Conservation (phyloP, 2,888 invertebrate species). For the Augiades crinisus region DNA sequence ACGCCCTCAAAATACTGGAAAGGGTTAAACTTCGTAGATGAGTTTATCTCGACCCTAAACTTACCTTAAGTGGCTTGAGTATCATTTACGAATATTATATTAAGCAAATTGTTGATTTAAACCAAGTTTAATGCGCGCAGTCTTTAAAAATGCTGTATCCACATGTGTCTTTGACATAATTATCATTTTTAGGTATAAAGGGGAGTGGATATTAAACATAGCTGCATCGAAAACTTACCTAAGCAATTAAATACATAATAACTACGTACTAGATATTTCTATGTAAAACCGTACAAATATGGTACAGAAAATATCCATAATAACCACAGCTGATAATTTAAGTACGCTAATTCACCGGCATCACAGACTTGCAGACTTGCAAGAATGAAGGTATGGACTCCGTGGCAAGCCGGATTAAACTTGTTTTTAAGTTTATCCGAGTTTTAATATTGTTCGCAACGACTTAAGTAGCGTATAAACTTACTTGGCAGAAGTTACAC, state of each 20-base stretch:
- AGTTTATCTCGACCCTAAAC: conserved; percentile 22
- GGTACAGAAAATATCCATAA: conserved; percentile 4
- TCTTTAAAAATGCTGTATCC: no score
- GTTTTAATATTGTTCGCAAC: conserved; percentile 75
- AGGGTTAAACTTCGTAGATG: conserved; percentile 23
- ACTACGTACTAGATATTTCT: no score
- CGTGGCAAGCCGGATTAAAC: conserved; percentile 72
- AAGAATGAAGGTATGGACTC: conserved; percentile 52
- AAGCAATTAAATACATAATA: no score
- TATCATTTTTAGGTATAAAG: no score
- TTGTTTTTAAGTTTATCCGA: conserved; percentile 78
- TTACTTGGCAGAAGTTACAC: conserved; percentile 48
- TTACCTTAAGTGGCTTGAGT: conserved; percentile 19
- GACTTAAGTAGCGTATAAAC: conserved; percentile 69
- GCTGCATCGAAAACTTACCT: no score
- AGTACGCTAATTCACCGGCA: conserved; percentile 61
- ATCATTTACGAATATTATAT: conserved; percentile 15
- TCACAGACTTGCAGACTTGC: conserved; percentile 63
- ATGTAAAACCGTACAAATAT: no score
- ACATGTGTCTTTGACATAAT: no score
- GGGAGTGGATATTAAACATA: no score
- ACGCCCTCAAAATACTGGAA: conserved; percentile 25
- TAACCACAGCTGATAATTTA: conserved; percentile 36
- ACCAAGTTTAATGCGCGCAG: no score
- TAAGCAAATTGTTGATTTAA: conserved; percentile 33